phyloP scores from a whole-genome alignment of 2,113 vertebrate species.

The Neotragus moschatus region DNA sequence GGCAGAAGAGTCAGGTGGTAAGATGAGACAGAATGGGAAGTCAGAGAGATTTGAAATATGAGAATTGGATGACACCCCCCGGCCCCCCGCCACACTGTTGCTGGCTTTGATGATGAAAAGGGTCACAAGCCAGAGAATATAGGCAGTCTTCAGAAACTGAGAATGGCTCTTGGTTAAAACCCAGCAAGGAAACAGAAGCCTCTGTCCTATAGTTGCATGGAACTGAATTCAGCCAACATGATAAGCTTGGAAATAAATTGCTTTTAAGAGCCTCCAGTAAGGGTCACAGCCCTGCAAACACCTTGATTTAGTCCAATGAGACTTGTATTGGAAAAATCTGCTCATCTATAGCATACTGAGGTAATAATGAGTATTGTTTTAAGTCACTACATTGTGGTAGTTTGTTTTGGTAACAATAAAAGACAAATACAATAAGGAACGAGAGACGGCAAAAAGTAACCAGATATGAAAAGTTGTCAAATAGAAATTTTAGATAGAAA shows the following conservation, averaged over 20 bases:
- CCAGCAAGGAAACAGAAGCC: not conserved
- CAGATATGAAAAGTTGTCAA: not conserved
- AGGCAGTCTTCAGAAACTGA: not conserved
- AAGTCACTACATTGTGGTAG: not conserved
- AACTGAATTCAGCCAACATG: not conserved
- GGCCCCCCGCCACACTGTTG: fast-evolving
- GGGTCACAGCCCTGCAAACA: not conserved
- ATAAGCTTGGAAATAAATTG: not conserved
- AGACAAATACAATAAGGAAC: not conserved
- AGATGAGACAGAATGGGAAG: not conserved
- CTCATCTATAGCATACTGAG: not conserved
- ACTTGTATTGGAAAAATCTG: not conserved
- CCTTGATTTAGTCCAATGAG: not conserved
- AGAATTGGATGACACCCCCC: not conserved
- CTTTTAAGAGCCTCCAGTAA: not conserved
- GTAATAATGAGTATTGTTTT: not conserved
- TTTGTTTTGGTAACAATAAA: not conserved
- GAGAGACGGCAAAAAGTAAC: not conserved
- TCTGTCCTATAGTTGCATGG: not conserved
- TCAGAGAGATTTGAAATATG: not conserved
- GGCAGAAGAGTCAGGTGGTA: not conserved
- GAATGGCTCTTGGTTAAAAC: not conserved
- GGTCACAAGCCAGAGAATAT: not conserved
- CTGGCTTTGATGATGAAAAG: not conserved
- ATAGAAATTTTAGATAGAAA: not conserved